phyloP scores from a whole-genome alignment of 2,888 invertebrate genomes.

The Dendrolimus houi region DNA sequence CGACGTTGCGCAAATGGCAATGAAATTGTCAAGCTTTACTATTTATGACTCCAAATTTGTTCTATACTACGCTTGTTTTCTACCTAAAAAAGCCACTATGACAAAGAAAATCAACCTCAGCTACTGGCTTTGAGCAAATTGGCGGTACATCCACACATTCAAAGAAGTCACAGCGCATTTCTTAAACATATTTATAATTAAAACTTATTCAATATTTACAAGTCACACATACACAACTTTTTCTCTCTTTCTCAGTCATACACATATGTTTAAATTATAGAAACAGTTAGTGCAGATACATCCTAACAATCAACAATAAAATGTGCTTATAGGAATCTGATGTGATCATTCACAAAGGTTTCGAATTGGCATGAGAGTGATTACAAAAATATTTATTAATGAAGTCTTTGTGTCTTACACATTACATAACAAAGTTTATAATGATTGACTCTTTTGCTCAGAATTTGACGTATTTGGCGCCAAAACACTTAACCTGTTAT shows the following conservation, averaged over 20 bases:
- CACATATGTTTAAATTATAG: slow-evolving; percentile 27
- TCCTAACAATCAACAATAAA: slow-evolving; percentile 56
- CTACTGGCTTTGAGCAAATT: slow-evolving; percentile 51
- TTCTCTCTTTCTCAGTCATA: too few species aligned
- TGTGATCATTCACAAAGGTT: slow-evolving; percentile 28
- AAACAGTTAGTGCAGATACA: slow-evolving; percentile 47
- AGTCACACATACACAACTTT: slow-evolving; percentile 25
- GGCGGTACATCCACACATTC: slow-evolving; percentile 41
- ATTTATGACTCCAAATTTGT: too few species aligned
- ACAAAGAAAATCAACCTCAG: slow-evolving; percentile 5
- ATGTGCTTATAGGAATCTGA: slow-evolving; percentile 46
- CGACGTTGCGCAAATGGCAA: too few species aligned
- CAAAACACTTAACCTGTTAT: slow-evolving; percentile 46
- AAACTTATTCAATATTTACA: slow-evolving; percentile 57
- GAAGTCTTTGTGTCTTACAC: slow-evolving; percentile 66
- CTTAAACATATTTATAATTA: slow-evolving; percentile 35
- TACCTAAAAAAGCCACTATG: too few species aligned
- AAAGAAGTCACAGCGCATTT: slow-evolving; percentile 61
- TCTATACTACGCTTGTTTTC: too few species aligned
- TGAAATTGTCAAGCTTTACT: too few species aligned
- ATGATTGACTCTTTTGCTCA: slow-evolving; percentile 52
- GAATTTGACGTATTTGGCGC: slow-evolving; percentile 40
- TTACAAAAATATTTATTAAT: slow-evolving; percentile 70
- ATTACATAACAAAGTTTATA: slow-evolving; percentile 70
- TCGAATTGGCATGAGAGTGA: slow-evolving; percentile 30